Conservation (phyloP, 1,140 invertebrate genomes). For the Lepidurus packardi region DNA sequence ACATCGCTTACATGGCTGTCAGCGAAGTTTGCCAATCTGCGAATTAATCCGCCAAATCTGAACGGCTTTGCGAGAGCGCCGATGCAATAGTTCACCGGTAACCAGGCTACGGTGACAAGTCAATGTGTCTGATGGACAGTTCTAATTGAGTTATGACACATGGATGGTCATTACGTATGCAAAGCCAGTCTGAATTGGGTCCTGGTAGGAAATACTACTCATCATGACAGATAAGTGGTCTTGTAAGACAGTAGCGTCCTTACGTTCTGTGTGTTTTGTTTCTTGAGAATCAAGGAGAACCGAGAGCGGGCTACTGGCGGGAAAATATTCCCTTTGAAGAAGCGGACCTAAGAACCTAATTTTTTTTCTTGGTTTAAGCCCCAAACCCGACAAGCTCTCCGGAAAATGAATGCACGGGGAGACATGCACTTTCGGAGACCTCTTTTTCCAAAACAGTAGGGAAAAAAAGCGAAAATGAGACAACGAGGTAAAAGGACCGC, state of each 20-base stretch:
- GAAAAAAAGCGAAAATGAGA: slow-evolving; percentile 9
- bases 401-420: not conserved
- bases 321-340: not conserved
- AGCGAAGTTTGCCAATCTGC: too few species aligned
- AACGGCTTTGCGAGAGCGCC: too few species aligned
- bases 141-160: not conserved
- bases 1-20: too few species aligned
- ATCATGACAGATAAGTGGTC: slow-evolving; percentile 6
- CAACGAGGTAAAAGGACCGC: slow-evolving; percentile 13
- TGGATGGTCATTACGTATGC: not conserved
- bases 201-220: not conserved
- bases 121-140: not conserved
- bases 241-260: slow-evolving; percentile 6
- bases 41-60: too few species aligned
- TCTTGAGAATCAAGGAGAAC: not conserved
- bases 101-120: too few species aligned
- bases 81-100: too few species aligned
- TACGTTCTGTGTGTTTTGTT: not conserved
- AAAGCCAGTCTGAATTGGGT: not conserved
- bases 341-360: not conserved
- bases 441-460: not conserved
- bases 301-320: not conserved
- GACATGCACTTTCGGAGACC: not conserved
- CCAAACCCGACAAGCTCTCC: not conserved
- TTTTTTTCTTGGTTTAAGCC: slow-evolving; percentile 7